Base-by-base conservation (phyloP, 1,140 invertebrate genomes). In the Penaeus indicus region DNA sequence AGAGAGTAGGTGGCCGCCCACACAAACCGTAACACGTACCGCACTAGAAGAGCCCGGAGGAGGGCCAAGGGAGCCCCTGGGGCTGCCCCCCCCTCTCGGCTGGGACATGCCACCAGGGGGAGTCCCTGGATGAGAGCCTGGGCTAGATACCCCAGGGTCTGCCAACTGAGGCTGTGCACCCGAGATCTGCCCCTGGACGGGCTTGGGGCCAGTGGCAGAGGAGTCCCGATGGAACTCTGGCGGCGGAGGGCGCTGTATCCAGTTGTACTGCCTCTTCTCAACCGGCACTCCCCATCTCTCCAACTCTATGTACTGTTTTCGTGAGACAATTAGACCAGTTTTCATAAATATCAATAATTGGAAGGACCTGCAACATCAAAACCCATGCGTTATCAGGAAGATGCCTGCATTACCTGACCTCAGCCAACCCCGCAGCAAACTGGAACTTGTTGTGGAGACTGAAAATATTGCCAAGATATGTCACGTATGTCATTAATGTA, bases 181-280 rank as follows among this genome's bases (percentile, higher is more conserved):
- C 72, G 81, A 67, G 72, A 75, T 62, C 61, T 54, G 75, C 72
- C 54, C 81, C 87, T 88, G 85, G 85, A 80, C 82, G n/a, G 87
- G 69, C 82, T 88, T 88, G 80, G 95, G 95, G 83, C 95, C 96
- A 92, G 54, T 54, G 54, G 97, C 96, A 4, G 96, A 96, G 92
- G 95, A 96, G 93, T 97, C 96, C 64, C 88, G 85, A 72, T 84
- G 82, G 75, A 90, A 90, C 92, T 97, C 96, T 1, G 96, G 96
- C 32, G 97, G 97, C 86, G 97, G 96, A 80, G 96, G 97, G 92
- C 97, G 95, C 88, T 96, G 95, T 92, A 98, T 96, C 97, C 97
- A 98, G 94, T 97, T 98, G 93, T 97, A 97, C 85, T 93, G 92
- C 42, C 92, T 94, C 93, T 97, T 97, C 90, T 97, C 96, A 32